Base-by-base conservation (phyloP, 2,797 vertebrate species). In the Sebastes jordani region DNA sequence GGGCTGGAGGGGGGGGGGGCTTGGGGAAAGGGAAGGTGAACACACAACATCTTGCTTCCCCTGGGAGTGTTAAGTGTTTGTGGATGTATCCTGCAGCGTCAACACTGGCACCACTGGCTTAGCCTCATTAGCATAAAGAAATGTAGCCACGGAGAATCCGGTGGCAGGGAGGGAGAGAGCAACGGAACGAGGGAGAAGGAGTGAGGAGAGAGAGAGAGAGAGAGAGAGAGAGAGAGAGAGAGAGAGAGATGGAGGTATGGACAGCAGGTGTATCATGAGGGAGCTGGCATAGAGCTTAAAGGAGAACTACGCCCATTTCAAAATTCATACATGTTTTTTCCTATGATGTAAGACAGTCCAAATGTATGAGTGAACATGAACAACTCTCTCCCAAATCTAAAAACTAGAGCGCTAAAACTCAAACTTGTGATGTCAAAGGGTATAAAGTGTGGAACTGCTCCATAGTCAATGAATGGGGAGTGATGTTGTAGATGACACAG, bases 71-170 rank as follows among this genome's bases (percentile, higher is more conserved):
- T 93, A 92, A 86, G 89, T 88, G 84, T 91, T 92, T 91, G 81
- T 84, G 9, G 74, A 93, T 87, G 89, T 92, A 84, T 95, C 95
- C 94, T 74, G 85, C 92, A 93, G 94, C 91, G 1, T 94, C 90
- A 95, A 95, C 93, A 95, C 64, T 78, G 91, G 74, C 75, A 94
- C 92, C 82, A 82, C 86, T 29, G 86, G 89, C 93, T 93, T 91
- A 89, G 76, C 87, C 87, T 92, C 87, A 88, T 94, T 92, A 93
- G 88, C 93, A 92, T 93, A 83, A 87, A 67, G 92, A 94, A 93
- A 92, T 86, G 74, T 91, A 83, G 94, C 95, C 88, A 83, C 38
- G 52, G 93, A 94, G 93, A 90, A 82, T 90, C 73, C 69, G 79
- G 74, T 54, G 62, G 70, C 42, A 67, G 63, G 58, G 71, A 66